Evolutionary conservation across 2,113 vertebrate species (phyloP).

Genomic region (Hucho hucho): DNA sequence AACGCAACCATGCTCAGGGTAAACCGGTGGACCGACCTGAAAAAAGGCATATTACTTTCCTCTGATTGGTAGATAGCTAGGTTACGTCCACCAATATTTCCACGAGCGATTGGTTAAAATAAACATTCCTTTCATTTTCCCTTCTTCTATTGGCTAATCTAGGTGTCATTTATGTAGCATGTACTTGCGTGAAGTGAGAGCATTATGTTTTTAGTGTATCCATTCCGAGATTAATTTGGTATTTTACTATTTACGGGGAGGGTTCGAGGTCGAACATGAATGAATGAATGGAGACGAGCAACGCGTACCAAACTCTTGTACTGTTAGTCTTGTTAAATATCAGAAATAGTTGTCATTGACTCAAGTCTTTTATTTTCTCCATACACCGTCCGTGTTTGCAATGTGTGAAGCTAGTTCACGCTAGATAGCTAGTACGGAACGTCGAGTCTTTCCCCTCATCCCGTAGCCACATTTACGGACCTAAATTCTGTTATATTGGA

Average conservation of each 20-base stretch:
- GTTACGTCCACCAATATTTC: not conserved
- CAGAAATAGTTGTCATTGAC: slow-evolving; percentile 8
- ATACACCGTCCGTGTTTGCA: not conserved
- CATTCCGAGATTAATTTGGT: slow-evolving; percentile 56
- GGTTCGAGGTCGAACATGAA: slow-evolving; percentile 4
- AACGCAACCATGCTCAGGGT: no score
- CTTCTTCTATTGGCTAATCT: slow-evolving; percentile 39
- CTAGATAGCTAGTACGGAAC: not conserved
- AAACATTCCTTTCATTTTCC: not conserved
- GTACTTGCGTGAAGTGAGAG: slow-evolving; percentile 38
- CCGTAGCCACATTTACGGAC: not conserved
- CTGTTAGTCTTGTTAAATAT: not conserved
- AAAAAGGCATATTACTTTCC: not conserved
- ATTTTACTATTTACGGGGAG: slow-evolving; percentile 40
- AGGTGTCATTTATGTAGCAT: slow-evolving; percentile 38
- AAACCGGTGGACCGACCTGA: no score
- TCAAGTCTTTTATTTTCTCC: slow-evolving; percentile 1
- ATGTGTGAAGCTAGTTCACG: not conserved
- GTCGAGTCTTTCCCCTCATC: not conserved
- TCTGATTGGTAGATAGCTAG: not conserved
- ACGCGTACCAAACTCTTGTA: slow-evolving; percentile 19
- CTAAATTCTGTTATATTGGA: slow-evolving; percentile 21
- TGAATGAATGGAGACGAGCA: slow-evolving; percentile 9
- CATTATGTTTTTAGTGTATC: slow-evolving; percentile 39
- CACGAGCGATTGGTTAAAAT: slow-evolving; percentile 40